Evolutionary conservation across 2,113 vertebrate species (phyloP).

Genomic region (Lophotis ruficrista): DNA sequence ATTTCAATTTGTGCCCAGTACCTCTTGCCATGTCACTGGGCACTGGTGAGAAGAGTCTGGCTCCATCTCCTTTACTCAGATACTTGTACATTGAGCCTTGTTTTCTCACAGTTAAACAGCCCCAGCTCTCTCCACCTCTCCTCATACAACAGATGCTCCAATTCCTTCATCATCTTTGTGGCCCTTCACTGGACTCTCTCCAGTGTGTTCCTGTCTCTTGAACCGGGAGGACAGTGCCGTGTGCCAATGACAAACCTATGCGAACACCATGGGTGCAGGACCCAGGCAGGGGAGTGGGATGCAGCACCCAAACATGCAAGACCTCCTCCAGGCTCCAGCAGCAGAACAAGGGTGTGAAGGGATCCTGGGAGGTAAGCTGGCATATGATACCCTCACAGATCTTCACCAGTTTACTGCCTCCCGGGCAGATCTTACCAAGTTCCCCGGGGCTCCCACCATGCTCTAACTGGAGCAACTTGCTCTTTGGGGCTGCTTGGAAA

Average conservation of each 20-base stretch:
- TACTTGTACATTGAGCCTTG: background rate
- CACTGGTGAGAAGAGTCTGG: background rate
- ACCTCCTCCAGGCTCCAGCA: background rate
- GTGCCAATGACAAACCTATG: background rate
- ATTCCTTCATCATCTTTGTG: background rate
- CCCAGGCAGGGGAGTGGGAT: background rate
- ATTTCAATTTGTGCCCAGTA: background rate
- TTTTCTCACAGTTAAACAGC: background rate
- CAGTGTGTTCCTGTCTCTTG: background rate
- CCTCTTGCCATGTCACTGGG: background rate
- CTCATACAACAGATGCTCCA: background rate
- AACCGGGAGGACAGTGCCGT: background rate
- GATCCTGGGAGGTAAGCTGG: background rate
- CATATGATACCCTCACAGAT: background rate
- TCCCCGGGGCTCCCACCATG: background rate
- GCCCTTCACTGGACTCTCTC: background rate
- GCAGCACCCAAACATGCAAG: background rate
- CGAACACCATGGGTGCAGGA: background rate
- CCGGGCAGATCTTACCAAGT: background rate
- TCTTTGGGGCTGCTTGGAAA: background rate
- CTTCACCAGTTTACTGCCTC: background rate
- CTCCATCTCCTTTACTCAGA: background rate
- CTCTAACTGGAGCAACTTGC: background rate
- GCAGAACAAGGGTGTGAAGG: background rate
- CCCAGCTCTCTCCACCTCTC: background rate